These are phyloP conservation scores for Euwallacea fornicatus DNA, from an alignment of 1,140 invertebrate species.

Conservation along the genomic window DNA sequence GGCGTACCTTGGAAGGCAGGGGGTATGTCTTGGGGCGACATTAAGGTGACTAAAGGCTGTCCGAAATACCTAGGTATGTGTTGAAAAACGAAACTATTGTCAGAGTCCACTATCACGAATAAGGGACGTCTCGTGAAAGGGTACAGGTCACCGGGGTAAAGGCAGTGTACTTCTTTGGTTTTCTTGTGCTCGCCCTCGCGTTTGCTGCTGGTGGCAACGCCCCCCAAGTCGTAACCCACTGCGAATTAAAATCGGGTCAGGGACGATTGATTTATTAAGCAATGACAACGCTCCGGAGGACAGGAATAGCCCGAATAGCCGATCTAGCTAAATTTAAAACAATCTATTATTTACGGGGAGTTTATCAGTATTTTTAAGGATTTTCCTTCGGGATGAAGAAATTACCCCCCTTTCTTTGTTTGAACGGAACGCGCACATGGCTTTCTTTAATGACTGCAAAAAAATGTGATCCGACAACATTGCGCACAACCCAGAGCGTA, in stretches of 20 bases:
- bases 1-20: slow-evolving; percentile 74
- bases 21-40: slow-evolving; percentile 91
- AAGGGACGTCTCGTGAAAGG: slow-evolving; percentile 90
- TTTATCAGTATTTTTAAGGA: too few species aligned
- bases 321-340: too few species aligned
- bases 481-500: too few species aligned
- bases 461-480: too few species aligned
- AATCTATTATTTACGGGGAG: too few species aligned
- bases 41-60: slow-evolving; percentile 90
- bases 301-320: too few species aligned
- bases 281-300: too few species aligned
- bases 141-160: slow-evolving; percentile 92
- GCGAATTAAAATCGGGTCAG: slow-evolving; percentile 38
- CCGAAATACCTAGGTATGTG: slow-evolving; percentile 91
- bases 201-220: slow-evolving; percentile 84
- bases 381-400: too few species aligned
- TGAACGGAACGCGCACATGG: too few species aligned
- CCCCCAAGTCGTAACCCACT: slow-evolving; percentile 92
- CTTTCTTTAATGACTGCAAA: too few species aligned
- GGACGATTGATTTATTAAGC: too few species aligned
- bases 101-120: slow-evolving; percentile 92
- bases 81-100: slow-evolving; percentile 93
- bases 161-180: slow-evolving; percentile 78
- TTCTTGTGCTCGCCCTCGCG: slow-evolving; percentile 68
- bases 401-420: too few species aligned